Evolutionary conservation across 2,797 vertebrate species (phyloP).

Genomic region (Chlorospingus semifuscus): DNA sequence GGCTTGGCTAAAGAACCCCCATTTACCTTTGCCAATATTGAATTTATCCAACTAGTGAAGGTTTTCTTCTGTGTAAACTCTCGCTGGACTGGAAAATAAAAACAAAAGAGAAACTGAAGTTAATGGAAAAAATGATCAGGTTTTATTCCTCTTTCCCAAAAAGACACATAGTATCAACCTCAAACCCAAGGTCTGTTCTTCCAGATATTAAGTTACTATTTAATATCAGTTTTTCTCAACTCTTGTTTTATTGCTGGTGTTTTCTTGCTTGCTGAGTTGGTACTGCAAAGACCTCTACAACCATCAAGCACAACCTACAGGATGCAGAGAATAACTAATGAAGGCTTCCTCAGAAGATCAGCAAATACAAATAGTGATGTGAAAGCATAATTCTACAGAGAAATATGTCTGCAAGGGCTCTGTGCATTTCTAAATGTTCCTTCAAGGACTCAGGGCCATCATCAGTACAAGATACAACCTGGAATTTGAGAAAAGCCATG

Average conservation of each 20-base stretch:
- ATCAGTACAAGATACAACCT: background rate
- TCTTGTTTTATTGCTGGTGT: background rate
- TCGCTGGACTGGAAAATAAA: slow-evolving; percentile 81
- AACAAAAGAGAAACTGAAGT: background rate
- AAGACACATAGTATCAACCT: background rate
- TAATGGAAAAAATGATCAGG: background rate
- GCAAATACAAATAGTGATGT: background rate
- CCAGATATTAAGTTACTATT: background rate
- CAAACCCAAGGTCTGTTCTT: background rate
- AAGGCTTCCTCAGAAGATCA: background rate
- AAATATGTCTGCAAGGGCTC: background rate
- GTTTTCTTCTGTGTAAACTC: slow-evolving; percentile 94
- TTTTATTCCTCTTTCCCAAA: background rate
- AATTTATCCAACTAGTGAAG: slow-evolving; percentile 97
- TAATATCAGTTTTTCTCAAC: background rate
- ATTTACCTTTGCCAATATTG: slow-evolving; percentile 90
- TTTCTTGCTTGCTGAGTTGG: background rate
- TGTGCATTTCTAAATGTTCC: background rate
- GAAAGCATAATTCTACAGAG: background rate
- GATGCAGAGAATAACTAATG: background rate
- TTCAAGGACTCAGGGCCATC: background rate
- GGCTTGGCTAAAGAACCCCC: background rate
- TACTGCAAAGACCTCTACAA: background rate
- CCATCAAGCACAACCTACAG: background rate
- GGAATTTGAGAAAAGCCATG: background rate